Evolutionary conservation across 1,140 invertebrate species (phyloP).

Genomic region (Drosophila pectinifera): DNA sequence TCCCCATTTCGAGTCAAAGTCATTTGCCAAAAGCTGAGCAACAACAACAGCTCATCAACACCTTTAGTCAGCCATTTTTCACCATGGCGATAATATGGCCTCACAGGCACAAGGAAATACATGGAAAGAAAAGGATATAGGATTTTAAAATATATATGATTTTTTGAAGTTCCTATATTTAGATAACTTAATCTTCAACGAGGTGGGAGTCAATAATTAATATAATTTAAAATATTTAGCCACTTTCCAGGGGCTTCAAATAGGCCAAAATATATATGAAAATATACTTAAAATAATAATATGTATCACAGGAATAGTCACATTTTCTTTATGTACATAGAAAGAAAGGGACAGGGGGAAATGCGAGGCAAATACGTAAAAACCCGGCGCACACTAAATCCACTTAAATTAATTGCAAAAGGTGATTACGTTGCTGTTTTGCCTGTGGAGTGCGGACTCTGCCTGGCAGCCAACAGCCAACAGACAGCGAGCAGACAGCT

Average conservation of each 20-base stretch:
- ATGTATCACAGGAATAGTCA: background rate
- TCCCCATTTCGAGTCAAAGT: slow-evolving; percentile 59
- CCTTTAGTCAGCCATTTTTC: slow-evolving; percentile 78
- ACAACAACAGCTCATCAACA: slow-evolving; percentile 77
- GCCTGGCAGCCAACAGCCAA: slow-evolving; percentile 68
- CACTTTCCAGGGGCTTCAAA: no score
- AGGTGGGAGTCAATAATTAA: no score
- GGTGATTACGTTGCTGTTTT: slow-evolving; percentile 84
- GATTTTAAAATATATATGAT: no score
- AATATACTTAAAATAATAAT: background rate
- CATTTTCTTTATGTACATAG: background rate
- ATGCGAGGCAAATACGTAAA: slow-evolving; percentile 69
- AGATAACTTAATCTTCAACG: no score
- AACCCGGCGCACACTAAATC: slow-evolving; percentile 81
- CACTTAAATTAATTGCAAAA: slow-evolving; percentile 85
- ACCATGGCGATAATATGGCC: slow-evolving; percentile 56
- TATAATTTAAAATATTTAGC: no score
- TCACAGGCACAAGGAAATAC: slow-evolving; percentile 20
- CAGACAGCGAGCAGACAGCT: slow-evolving; percentile 74
- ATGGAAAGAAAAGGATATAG: background rate
- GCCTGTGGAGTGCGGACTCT: slow-evolving; percentile 59
- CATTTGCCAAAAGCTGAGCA: slow-evolving; percentile 68
- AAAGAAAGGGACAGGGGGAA: background rate
- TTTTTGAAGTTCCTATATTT: no score
- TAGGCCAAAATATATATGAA: no score